Base-by-base conservation (phyloP, 2,888 invertebrate genomes). In the Sarcophaga variegata region DNA sequence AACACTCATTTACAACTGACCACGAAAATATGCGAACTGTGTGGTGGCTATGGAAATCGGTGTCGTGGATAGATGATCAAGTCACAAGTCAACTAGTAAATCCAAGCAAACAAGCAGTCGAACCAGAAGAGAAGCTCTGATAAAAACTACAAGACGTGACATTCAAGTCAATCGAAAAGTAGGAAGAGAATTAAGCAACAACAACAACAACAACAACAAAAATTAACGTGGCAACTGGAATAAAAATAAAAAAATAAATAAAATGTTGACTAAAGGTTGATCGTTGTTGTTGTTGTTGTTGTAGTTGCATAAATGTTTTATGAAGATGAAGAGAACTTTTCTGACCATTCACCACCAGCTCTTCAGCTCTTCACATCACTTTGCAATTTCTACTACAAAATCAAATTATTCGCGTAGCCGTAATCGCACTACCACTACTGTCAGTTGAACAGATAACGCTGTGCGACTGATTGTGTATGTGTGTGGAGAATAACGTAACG, bases 111-210 rank as follows among this genome's bases (percentile, higher is more conserved):
- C 62, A 62, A 69, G 79, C 79, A 22, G 75, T 80, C 70, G 75
- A 80, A 75, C 75, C 22, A 59, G 11, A 54, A 4, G 54, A 54
- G 17, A 5, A 80, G 75, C 66, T 64, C 76, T 76, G 79, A 84
- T 76, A 84, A 84, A 80, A 70, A 70, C 79, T 62, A 79, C 63
- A 84, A 66, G 80, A 75, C 75, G 75, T 80, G 80, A 84, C 80
- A 84, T 80, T 80, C 70, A 80, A 84, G 75, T 75, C 63, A 76
- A 70, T 59, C 45, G 47, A 60, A 27, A 76, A 47, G 14, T 54
- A 17, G 14, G 14, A 54, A 54, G 54, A 54, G 37, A 37, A 37
- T 37, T 37, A 37, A 37, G 10, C 37, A 37, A 37, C 37, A 37
- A 37, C 37, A 37, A 37, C 37, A 37, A 37, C 10, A 37, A 37